Evolutionary conservation across 2,797 vertebrate genomes (phyloP).

Genomic region (Poeciliopsis turneri): DNA sequence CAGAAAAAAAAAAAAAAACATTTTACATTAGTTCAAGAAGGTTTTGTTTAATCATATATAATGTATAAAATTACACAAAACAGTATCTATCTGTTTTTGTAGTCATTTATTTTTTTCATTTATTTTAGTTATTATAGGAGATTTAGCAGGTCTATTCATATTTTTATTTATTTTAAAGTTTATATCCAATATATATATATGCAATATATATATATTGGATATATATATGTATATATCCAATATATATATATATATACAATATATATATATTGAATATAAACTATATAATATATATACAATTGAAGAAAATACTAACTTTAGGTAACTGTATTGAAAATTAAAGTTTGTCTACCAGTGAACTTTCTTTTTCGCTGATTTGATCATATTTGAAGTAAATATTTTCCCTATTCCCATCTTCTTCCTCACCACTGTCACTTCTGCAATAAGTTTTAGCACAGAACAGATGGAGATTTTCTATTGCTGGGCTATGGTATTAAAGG

Average conservation of each 20-base stretch:
- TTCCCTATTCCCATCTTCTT: constrained; percentile 35
- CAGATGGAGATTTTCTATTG: constrained; percentile 67
- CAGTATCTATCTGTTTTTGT: background rate
- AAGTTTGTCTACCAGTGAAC: background rate
- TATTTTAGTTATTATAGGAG: background rate
- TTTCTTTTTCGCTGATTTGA: constrained; percentile 13
- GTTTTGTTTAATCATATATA: background rate
- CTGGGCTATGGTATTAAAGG: constrained; percentile 60
- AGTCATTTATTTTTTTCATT: background rate
- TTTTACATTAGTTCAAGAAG: background rate
- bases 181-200: background rate
- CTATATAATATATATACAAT: too few relatives aligned
- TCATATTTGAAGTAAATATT: constrained; percentile 36
- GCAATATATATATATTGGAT: too few relatives aligned
- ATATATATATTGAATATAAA: too few relatives aligned
- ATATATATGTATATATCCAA: too few relatives aligned
- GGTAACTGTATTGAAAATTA: background rate
- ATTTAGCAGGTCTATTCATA: background rate
- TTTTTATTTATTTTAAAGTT: background rate
- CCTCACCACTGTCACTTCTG: constrained; percentile 23
- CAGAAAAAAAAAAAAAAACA: fast-evolving
- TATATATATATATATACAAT: too few relatives aligned
- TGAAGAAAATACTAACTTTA: background rate
- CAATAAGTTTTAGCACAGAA: constrained; percentile 53
- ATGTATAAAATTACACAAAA: background rate